phyloP scores from a whole-genome alignment of 2,113 vertebrate genomes.

The Dicentrarchus labrax region DNA sequence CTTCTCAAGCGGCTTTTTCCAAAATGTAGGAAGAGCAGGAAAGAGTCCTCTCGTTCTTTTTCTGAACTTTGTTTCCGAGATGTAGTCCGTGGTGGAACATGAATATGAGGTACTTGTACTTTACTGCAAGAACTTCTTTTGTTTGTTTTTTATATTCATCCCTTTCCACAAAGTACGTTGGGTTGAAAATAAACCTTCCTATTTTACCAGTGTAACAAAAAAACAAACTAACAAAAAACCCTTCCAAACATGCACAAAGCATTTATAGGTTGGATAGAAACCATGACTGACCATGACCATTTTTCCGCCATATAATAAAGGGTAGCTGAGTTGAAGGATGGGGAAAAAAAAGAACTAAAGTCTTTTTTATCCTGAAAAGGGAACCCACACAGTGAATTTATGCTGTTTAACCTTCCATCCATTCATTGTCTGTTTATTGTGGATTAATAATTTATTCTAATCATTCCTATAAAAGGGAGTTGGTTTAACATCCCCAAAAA shows the following conservation, averaged over 20 bases:
- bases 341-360: background rate
- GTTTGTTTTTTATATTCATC: too few species aligned
- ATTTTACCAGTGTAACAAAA: background rate
- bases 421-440: background rate
- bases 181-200: background rate
- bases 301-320: background rate
- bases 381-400: background rate
- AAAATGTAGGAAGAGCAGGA: background rate
- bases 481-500: background rate
- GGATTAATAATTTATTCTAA: background rate
- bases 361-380: background rate
- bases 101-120: background rate
- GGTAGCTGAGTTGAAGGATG: background rate
- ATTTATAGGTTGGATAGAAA: background rate
- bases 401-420: background rate
- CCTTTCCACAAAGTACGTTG: background rate
- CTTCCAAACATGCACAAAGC: background rate
- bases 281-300: background rate
- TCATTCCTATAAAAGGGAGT: background rate
- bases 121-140: background rate
- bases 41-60: background rate
- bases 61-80: background rate
- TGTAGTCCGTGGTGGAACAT: background rate
- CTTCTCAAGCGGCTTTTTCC: background rate
- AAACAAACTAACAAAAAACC: background rate